These are phyloP conservation scores for Poecile atricapillus DNA, from an alignment of 2,113 vertebrate species.

Conservation along the genomic window DNA sequence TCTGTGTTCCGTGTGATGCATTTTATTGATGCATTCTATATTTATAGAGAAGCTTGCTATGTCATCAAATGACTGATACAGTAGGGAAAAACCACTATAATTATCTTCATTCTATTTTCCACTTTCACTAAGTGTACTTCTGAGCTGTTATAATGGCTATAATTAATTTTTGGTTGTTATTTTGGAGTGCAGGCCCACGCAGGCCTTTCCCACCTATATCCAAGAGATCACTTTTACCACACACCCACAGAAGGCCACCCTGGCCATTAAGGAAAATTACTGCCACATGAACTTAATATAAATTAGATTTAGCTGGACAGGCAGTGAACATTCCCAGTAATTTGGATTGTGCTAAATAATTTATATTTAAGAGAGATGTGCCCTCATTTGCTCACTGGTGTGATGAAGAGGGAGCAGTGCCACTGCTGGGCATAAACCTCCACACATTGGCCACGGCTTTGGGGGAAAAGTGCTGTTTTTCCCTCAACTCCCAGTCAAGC, in stretches of 20 bases:
- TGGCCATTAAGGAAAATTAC: not conserved
- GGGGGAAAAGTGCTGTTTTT: not conserved
- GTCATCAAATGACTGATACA: not conserved
- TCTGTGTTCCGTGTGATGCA: not conserved
- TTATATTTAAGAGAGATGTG: not conserved
- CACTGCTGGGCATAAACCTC: not conserved
- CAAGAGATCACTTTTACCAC: not conserved
- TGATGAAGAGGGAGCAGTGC: not conserved
- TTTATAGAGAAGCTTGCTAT: not conserved
- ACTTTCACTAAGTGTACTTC: not conserved
- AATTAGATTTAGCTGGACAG: not conserved
- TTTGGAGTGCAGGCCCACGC: not conserved
- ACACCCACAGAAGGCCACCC: not conserved
- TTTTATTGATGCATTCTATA: not conserved
- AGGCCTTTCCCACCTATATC: not conserved
- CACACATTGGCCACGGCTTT: rapidly evolving
- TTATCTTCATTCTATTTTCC: not conserved
- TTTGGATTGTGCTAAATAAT: not conserved
- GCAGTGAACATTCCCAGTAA: not conserved
- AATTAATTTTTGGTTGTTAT: not conserved
- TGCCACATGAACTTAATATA: not conserved
- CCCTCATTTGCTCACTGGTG: rapidly evolving
- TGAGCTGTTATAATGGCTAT: not conserved
- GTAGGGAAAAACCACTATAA: not conserved
- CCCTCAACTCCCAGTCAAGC: not conserved